Percentiles rank a stretch among this genome's conserved stretches.
Conservation (phyloP, 1,140 invertebrate species). For the Trachelipus rathkii region DNA sequence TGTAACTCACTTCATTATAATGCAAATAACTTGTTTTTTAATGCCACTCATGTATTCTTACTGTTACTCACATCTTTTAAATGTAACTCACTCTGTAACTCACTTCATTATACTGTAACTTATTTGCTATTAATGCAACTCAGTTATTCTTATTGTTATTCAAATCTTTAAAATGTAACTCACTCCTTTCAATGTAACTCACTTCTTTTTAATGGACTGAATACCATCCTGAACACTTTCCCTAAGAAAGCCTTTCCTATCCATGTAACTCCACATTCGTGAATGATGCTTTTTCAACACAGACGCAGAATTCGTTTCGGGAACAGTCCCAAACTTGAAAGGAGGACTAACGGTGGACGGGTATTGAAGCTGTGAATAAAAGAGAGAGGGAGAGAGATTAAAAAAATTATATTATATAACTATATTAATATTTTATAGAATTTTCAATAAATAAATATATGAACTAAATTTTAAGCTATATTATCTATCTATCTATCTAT, state of each 20-base stretch:
- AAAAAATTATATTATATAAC: not conserved
- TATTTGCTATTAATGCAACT: too few relatives aligned
- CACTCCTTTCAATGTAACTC: conserved; percentile 16
- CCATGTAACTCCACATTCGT: conserved; percentile 79
- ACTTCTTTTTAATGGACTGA: conserved; percentile 79
- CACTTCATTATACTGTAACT: too few relatives aligned
- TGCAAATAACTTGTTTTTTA: too few relatives aligned
- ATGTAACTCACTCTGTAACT: too few relatives aligned
- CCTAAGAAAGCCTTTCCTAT: conserved; percentile 68
- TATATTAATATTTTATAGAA: too few relatives aligned
- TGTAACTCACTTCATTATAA: too few relatives aligned
- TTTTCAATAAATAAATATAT: not conserved
- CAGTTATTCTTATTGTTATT: too few relatives aligned
- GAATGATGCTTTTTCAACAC: conserved; percentile 69
- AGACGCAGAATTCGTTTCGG: conserved; percentile 91
- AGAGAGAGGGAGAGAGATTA: conserved; percentile 12
- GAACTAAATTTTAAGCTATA: not conserved
- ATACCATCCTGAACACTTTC: conserved; percentile 80
- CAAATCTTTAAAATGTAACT: too few relatives aligned
- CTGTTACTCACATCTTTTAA: too few relatives aligned
- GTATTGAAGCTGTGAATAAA: conserved; percentile 65
- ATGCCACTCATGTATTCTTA: too few relatives aligned
- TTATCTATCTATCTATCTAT: not conserved
- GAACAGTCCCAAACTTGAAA: conserved; percentile 92
- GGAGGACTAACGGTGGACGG: conserved; percentile 83